Evolutionary conservation across 2,113 vertebrate genomes (phyloP).

Genomic region (Syrmaticus mikado): DNA sequence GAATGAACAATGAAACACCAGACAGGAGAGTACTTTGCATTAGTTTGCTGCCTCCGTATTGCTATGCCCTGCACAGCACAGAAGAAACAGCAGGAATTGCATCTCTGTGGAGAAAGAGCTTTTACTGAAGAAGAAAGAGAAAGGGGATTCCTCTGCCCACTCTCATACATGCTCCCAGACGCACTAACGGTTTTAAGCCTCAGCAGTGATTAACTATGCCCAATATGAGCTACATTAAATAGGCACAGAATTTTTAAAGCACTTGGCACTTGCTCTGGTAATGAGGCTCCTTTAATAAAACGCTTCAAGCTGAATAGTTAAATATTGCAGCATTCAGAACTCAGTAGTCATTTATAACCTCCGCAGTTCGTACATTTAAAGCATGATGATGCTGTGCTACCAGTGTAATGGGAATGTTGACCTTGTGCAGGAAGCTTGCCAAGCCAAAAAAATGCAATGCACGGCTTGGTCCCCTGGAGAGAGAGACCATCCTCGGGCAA

Average conservation of each 20-base stretch:
- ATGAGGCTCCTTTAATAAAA: background rate
- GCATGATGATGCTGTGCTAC: background rate
- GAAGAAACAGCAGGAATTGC: background rate
- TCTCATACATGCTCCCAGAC: background rate
- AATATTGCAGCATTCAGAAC: background rate
- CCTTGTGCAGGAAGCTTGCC: background rate
- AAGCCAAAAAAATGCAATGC: background rate
- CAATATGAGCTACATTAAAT: background rate
- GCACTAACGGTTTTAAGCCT: background rate
- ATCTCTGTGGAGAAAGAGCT: background rate
- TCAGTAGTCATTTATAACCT: background rate
- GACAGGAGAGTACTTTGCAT: slow-evolving; percentile 30
- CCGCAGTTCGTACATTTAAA: background rate
- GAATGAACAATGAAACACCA: slow-evolving; percentile 40
- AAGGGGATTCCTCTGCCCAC: background rate
- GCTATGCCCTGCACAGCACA: background rate
- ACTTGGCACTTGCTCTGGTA: background rate
- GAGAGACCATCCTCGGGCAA: background rate
- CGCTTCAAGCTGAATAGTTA: background rate
- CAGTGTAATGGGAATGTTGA: background rate
- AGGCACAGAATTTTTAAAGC: slow-evolving; percentile 12
- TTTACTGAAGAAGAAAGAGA: background rate
- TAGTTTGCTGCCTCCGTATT: slow-evolving; percentile 13
- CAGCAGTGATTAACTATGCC: background rate
- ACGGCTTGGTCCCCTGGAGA: background rate